Evolutionary conservation across 2,797 vertebrate species (phyloP), one percentile per base, ranked within the genome.

Genomic region (Glyptemys insculpta): DNA sequence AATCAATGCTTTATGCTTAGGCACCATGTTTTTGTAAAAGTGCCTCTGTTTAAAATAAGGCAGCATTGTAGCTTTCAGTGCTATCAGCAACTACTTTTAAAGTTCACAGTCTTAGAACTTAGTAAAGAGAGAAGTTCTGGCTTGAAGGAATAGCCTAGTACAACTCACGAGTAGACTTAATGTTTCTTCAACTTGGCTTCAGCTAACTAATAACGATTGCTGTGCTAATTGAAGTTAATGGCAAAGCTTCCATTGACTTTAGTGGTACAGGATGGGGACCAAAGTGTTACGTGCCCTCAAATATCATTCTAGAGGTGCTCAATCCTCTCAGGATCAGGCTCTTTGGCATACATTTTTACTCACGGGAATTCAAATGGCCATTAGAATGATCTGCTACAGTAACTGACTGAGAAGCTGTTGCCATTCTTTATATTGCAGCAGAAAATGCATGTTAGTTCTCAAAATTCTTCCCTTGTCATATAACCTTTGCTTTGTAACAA

Each of bases 1-100:
- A 85, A 37, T 87, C 72, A 85, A 29, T 96, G 95, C 74, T 92
- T 95, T 95, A 65, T 95, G 92, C 95, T 91, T 92, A 85, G 91
- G 79, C 79, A 52, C 47, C 93, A 62, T 49, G 95, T 92, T 94
- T 89, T 34, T 83, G 0, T 92, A 53, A 76, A 97, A 96, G 87
- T 87, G 76, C 47, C 74, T 79, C n/a, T 94, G 83, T 80, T 94
- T 81, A 50, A 74, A 90, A 72, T 96, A 82, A 89, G 83, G 91
- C 79, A 81, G 14, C 11, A 47, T 5, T 89, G 59, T 81, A 23
- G 31, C 10, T 95, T 91, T 95, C 90, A 84, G 34, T 91, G 37
- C 65, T 56, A 23, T 53, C 92, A 72, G 57, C 72, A 90, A 41
- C 68, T 90, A 27, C 56, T 96, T 47, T 95, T 90, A 85, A 76